A percentile compares a stretch with the other conserved stretches of the same genome.
Conservation (phyloP, 2,113 vertebrate genomes). For the Eidolon helvum region DNA sequence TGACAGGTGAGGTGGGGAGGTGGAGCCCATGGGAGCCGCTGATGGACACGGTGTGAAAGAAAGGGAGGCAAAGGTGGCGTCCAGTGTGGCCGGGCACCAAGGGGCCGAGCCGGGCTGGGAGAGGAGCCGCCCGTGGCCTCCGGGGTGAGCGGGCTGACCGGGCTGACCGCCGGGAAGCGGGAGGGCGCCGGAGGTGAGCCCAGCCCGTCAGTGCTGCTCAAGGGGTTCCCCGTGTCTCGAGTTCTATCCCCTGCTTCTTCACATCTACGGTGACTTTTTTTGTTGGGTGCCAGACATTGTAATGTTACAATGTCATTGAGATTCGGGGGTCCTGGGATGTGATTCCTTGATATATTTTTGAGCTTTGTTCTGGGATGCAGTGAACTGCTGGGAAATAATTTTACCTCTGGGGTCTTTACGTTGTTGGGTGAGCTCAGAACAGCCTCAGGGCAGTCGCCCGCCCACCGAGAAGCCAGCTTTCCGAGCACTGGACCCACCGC, state of each 20-base stretch:
- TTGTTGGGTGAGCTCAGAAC: not conserved
- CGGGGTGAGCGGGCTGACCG: not conserved
- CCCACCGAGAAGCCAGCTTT: fast-evolving
- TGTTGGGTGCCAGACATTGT: not conserved
- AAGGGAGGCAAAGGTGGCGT: no score
- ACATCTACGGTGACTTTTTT: not conserved
- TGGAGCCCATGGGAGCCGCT: not conserved
- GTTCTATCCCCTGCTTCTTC: not conserved
- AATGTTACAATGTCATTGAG: not conserved
- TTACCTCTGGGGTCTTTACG: not conserved
- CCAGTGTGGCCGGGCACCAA: not conserved
- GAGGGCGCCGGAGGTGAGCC: not conserved
- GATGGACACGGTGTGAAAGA: no score
- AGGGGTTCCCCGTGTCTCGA: no score
- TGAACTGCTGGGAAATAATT: not conserved
- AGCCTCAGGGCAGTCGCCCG: not conserved
- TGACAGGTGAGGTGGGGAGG: no score
- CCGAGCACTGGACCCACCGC: fast-evolving
- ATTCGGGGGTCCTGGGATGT: no score
- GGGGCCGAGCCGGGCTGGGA: no score
- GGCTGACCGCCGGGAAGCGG: not conserved
- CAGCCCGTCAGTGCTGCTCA: not conserved
- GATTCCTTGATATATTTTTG: not conserved
- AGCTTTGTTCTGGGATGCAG: not conserved
- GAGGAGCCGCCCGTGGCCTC: not conserved